Evolutionary conservation across 1,140 invertebrate species (phyloP).

Genomic region (Drosophila serrata): DNA sequence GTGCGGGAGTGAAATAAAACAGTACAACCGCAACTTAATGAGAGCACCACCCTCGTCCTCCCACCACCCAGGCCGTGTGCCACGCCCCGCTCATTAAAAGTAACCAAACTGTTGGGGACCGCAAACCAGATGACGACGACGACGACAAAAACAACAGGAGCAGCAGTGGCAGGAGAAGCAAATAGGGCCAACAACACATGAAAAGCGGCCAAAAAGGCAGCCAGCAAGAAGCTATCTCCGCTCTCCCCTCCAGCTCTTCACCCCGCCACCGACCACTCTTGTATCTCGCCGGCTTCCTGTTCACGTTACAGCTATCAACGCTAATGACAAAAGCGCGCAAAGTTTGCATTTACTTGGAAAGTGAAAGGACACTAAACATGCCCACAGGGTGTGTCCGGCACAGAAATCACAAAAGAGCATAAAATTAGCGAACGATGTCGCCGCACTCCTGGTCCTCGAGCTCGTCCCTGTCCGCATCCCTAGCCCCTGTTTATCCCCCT

Average conservation of each 20-base stretch:
- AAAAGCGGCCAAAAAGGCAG: conserved; percentile 77
- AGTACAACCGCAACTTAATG: conserved; percentile 78
- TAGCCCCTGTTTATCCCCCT: conserved; percentile 7
- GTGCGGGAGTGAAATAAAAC: conserved; percentile 63
- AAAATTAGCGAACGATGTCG: conserved; percentile 74
- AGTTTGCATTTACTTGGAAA: conserved; percentile 73
- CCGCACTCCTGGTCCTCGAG: conserved; percentile 20
- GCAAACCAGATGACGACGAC: conserved; percentile 74
- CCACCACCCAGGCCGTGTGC: conserved; percentile 22
- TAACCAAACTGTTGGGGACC: conserved; percentile 73
- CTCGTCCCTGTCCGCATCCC: conserved; percentile 6
- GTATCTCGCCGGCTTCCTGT: conserved; percentile 41
- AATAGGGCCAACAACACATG: conserved; percentile 68
- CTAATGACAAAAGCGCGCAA: conserved; percentile 82
- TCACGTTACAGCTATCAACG: conserved; percentile 74
- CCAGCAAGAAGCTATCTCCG: conserved; percentile 40
- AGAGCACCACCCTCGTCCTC: conserved; percentile 41
- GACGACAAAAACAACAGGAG: conserved; percentile 50
- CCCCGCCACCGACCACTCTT: not conserved
- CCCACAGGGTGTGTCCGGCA: conserved; percentile 77
- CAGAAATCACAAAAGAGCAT: conserved; percentile 82
- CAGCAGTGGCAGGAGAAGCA: conserved; percentile 1
- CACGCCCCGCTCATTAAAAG: conserved; percentile 78
- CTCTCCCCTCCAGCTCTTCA: conserved; percentile 6
- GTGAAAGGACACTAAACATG: conserved; percentile 72